Evolutionary conservation across 2,797 vertebrate species (phyloP), one percentile per base, ranked within the genome.

Genomic region (Labroides dimidiatus): DNA sequence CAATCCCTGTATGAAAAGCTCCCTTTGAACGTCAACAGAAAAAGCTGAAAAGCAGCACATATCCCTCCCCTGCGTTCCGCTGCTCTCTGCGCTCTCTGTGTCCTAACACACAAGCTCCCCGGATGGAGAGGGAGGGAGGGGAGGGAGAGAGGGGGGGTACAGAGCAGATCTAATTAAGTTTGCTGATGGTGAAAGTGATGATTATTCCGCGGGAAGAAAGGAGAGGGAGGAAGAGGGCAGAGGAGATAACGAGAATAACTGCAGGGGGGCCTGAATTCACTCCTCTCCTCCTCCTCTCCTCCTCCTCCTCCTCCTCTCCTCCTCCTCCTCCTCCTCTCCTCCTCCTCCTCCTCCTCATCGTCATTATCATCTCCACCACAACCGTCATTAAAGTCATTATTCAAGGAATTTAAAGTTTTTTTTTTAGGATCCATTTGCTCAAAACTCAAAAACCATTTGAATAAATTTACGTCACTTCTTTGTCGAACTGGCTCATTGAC

Each of bases 111-210:
- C 70, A 65, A 36, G 72, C 63, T 66, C 64, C 6, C 2, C 36
- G 51, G 64, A 81, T 64, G 1, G 75, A 81, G 74, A 23, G 8
- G 48, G 14, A 14, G 41, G 23, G 81, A 2, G 75, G 80, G 74
- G 20, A 6, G 48, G 14, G 21, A 2, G 75, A 81, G 74, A 23
- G 8, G 48, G 14, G 21, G 41, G 23, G 81, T 69, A 83, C 62
- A 56, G 76, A 87, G 84, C 71, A 66, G 70, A 87, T 89, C 82
- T 90, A 91, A 92, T 90, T 89, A 89, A 84, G 86, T 90, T 90
- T 84, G 82, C 86, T 81, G 84, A 87, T 85, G 84, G 78, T 78
- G 80, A 74, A 80, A 88, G 85, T 77, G 82, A 82, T 89, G 87
- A 88, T 88, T 89, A 86, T 87, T 87, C 70, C 44, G 56, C 48